Conservation (phyloP, 1,140 invertebrate genomes). For the Calosoma granatense region DNA sequence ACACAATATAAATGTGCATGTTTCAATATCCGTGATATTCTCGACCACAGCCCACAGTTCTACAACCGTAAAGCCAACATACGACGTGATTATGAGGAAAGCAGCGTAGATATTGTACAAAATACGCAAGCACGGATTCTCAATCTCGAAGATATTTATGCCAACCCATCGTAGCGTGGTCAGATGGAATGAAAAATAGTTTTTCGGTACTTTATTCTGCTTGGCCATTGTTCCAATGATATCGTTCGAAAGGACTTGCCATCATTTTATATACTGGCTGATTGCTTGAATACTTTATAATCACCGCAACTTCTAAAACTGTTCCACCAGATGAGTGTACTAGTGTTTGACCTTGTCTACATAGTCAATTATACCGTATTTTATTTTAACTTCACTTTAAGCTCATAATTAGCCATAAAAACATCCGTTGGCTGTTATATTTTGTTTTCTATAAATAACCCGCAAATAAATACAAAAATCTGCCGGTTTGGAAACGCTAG, state of each 20-base stretch:
- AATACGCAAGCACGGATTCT: background rate
- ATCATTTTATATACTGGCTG: background rate
- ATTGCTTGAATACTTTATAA: background rate
- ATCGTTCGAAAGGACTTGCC: background rate
- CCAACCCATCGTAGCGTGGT: background rate
- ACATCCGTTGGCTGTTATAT: too few species aligned
- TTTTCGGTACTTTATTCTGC: background rate
- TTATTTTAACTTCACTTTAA: too few species aligned
- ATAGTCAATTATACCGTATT: too few species aligned
- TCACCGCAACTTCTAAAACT: too few species aligned
- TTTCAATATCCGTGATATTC: background rate
- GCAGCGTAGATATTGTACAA: conserved; percentile 1
- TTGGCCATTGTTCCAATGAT: background rate
- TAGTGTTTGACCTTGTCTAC: too few species aligned
- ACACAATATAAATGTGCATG: background rate
- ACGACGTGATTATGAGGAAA: background rate
- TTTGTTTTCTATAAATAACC: too few species aligned
- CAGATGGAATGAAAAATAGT: conserved; percentile 1
- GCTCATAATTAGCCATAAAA: too few species aligned
- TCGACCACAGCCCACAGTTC: background rate
- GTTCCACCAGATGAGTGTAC: too few species aligned
- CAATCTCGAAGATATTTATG: background rate
- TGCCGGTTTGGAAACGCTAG: background rate
- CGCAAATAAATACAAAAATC: too few species aligned
- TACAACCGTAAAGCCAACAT: background rate